Conservation (phyloP, 37 sponge, comb jelly and placozoan genomes). For the Eunapius fragilis region DNA sequence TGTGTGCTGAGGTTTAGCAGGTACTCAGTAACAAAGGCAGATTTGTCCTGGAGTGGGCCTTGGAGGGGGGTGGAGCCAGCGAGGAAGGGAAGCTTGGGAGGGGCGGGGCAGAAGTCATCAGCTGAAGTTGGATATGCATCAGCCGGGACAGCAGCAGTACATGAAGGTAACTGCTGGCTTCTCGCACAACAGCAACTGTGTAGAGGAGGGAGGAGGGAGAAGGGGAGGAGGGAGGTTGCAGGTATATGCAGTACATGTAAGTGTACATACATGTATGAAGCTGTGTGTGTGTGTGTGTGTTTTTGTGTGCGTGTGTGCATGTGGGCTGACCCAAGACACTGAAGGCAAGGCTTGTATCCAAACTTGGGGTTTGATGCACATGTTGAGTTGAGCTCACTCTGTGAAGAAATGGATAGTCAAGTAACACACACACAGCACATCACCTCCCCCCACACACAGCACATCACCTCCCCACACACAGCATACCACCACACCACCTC, state of each 20-base stretch:
- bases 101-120: constrained; percentile 52
- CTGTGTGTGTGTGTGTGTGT: background rate
- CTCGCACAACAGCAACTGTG: constrained; percentile 43
- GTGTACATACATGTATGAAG: no score
- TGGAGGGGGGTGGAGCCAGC: background rate
- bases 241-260: no score
- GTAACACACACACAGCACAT: no score
- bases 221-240: background rate
- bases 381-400: background rate
- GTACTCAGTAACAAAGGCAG: constrained; percentile 58
- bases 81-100: constrained; percentile 29
- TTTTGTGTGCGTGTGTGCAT: no score
- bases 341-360: constrained; percentile 33
- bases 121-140: background rate
- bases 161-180: background rate
- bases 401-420: background rate
- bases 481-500: no score
- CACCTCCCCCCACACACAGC: no score
- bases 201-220: no score
- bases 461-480: no score
- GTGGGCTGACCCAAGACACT: constrained; percentile 42
- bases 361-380: constrained; percentile 10
- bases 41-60: constrained; percentile 40
- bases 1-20: constrained; percentile 23
- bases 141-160: constrained; percentile 12